A percentile compares a stretch with the other conserved stretches of the same genome.
Evolutionary conservation across 2,797 vertebrate genomes (phyloP).

Genomic region (Hippopotamyrus pictus): DNA sequence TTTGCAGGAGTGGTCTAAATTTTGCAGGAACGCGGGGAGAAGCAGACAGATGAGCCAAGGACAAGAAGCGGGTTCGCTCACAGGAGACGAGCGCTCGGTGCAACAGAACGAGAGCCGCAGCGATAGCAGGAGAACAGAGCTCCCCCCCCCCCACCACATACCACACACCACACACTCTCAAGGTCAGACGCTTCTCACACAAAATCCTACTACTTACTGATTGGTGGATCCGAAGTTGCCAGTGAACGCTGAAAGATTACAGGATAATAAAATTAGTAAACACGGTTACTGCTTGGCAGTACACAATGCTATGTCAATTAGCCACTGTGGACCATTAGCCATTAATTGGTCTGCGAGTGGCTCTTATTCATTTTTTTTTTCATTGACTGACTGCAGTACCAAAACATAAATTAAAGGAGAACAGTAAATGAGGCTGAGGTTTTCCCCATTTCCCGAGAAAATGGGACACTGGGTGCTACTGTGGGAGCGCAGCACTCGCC

Average conservation of each 20-base stretch:
- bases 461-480: neutral
- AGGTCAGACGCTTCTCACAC: neutral
- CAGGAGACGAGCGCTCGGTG: neutral
- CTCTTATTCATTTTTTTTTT: neutral
- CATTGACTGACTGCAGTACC: neutral
- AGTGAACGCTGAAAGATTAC: conserved; percentile 63
- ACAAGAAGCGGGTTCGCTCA: neutral
- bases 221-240: conserved; percentile 73
- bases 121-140: neutral
- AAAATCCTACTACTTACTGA: conserved; percentile 69
- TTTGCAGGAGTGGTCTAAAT: neutral
- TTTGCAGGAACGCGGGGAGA: neutral
- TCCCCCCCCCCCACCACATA: neutral
- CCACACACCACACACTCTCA: neutral
- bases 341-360: neutral
- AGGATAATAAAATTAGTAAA: neutral
- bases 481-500: neutral
- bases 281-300: neutral
- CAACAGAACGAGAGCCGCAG: neutral
- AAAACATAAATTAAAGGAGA: neutral
- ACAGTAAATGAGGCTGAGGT: neutral
- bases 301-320: neutral
- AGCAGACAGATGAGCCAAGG: neutral
- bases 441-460: conserved; percentile 6
- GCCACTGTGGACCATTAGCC: neutral